Evolutionary conservation across 2,797 vertebrate genomes (phyloP).

Genomic region (Melanotaenia pygmaea): DNA sequence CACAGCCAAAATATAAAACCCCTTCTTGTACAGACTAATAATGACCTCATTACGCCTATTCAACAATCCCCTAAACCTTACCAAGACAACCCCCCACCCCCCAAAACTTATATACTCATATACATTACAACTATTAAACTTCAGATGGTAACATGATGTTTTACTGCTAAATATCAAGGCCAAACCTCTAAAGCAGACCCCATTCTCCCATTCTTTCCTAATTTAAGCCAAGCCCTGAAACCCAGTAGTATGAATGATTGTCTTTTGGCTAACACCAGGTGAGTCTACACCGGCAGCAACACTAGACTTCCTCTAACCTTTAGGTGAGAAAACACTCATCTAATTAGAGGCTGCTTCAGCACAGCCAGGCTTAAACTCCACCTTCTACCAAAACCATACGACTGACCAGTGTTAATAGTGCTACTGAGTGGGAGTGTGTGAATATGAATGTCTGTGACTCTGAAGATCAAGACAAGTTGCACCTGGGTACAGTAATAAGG

Average conservation of each 20-base stretch:
- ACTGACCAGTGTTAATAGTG: slow-evolving; percentile 20
- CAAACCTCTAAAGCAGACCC: slow-evolving; percentile 13
- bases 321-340: slow-evolving; percentile 55
- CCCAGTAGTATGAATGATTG: slow-evolving; percentile 26
- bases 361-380: slow-evolving; percentile 40
- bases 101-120: slow-evolving; percentile 27
- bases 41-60: slow-evolving; percentile 50
- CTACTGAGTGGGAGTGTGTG: slow-evolving; percentile 20
- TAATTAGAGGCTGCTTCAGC: slow-evolving; percentile 43
- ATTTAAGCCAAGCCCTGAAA: slow-evolving; percentile 14
- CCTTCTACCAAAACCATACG: slow-evolving; percentile 19
- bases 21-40: slow-evolving; percentile 9
- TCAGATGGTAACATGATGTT: slow-evolving; percentile 39
- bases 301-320: slow-evolving; percentile 76
- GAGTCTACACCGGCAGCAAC: slow-evolving; percentile 60
- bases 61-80: slow-evolving; percentile 41
- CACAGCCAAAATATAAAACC: slow-evolving; percentile 27
- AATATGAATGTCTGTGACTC: slow-evolving; percentile 20
- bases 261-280: slow-evolving; percentile 39
- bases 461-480: slow-evolving; percentile 45
- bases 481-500: slow-evolving; percentile 41
- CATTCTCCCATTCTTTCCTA: slow-evolving; percentile 12
- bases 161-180: slow-evolving; percentile 35
- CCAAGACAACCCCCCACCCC: slow-evolving; percentile 38
- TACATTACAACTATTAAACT: slow-evolving; percentile 4